A percentile compares a stretch with the other conserved stretches of the same genome.
Evolutionary conservation across 2,888 invertebrate genomes (phyloP).

Genomic region (Caprella mutica): DNA sequence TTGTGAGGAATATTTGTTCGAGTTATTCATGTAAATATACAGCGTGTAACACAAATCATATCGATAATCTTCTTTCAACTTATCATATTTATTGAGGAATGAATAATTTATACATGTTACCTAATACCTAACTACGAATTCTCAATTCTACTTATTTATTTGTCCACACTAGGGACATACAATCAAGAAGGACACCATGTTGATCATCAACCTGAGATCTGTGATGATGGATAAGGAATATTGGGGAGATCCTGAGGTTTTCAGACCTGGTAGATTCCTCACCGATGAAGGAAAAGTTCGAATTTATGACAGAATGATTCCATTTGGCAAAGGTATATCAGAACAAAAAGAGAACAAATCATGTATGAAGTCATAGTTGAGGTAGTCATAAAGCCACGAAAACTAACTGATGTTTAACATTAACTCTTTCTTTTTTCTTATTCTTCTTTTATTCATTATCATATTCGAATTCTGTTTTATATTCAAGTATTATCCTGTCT

Average conservation of each 20-base stretch:
- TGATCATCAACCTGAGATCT: constrained; percentile 61
- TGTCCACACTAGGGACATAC: constrained; percentile 58
- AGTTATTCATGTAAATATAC: too few species aligned
- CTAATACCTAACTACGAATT: too few species aligned
- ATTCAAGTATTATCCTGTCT: too few species aligned
- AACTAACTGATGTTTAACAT: too few species aligned
- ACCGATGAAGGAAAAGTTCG: constrained; percentile 49
- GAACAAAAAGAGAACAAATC: too few species aligned
- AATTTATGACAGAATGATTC: constrained; percentile 58
- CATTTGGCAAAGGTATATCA: constrained; percentile 57
- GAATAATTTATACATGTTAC: neutral
- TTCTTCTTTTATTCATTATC: too few species aligned
- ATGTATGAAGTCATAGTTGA: too few species aligned
- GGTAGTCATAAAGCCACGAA: too few species aligned
- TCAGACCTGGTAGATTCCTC: constrained; percentile 64
- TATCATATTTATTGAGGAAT: neutral
- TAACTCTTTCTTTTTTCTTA: too few species aligned
- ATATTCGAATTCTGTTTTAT: too few species aligned
- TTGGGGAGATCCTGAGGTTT: constrained; percentile 58
- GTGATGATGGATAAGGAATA: constrained; percentile 53
- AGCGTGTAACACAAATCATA: too few species aligned
- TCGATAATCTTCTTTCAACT: neutral
- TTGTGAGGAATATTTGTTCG: too few species aligned
- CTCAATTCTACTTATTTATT: neutral
- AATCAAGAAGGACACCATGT: constrained; percentile 59